Conservation (phyloP, 2,888 invertebrate species). For the Sceliomorpha sp. region DNA sequence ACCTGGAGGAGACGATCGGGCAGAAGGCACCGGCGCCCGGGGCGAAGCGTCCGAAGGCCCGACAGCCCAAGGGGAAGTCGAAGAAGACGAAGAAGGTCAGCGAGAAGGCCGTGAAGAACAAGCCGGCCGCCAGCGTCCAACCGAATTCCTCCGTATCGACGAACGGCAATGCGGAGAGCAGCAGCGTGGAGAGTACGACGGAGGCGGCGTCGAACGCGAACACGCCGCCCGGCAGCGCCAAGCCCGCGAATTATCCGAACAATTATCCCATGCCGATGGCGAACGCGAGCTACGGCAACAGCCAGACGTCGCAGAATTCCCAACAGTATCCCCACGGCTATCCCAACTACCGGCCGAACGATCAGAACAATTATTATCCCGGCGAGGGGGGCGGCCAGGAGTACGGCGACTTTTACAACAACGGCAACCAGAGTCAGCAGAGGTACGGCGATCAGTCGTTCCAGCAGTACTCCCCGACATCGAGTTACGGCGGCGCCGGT, state of each 20-base stretch:
- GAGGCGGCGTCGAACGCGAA: slow-evolving; percentile 15
- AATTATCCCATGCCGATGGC: slow-evolving; percentile 65
- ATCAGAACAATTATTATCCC: slow-evolving; percentile 71
- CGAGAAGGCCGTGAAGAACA: slow-evolving; percentile 76
- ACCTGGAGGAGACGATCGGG: slow-evolving; percentile 88
- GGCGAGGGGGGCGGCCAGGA: slow-evolving; percentile 65
- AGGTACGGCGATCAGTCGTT: slow-evolving; percentile 70
- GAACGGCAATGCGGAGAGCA: slow-evolving; percentile 37
- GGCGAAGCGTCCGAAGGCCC: slow-evolving; percentile 73
- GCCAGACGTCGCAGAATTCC: slow-evolving; percentile 42
- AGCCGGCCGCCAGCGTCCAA: slow-evolving; percentile 83
- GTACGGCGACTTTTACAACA: slow-evolving; percentile 69
- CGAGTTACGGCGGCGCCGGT: slow-evolving; percentile 64
- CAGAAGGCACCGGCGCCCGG: slow-evolving; percentile 77
- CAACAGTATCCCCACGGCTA: slow-evolving; percentile 59
- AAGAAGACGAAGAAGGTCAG: slow-evolving; percentile 74
- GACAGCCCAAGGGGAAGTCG: slow-evolving; percentile 77
- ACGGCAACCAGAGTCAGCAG: slow-evolving; percentile 67
- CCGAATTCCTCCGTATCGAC: slow-evolving; percentile 77
- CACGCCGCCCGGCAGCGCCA: slow-evolving; percentile 40
- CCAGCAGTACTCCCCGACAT: slow-evolving; percentile 67
- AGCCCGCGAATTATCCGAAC: slow-evolving; percentile 60
- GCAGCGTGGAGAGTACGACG: slow-evolving; percentile 29
- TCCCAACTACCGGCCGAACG: slow-evolving; percentile 70
- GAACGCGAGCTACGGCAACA: slow-evolving; percentile 66